Evolutionary conservation across 2,888 invertebrate species (phyloP).

Genomic region (Orchesella flavescens): DNA sequence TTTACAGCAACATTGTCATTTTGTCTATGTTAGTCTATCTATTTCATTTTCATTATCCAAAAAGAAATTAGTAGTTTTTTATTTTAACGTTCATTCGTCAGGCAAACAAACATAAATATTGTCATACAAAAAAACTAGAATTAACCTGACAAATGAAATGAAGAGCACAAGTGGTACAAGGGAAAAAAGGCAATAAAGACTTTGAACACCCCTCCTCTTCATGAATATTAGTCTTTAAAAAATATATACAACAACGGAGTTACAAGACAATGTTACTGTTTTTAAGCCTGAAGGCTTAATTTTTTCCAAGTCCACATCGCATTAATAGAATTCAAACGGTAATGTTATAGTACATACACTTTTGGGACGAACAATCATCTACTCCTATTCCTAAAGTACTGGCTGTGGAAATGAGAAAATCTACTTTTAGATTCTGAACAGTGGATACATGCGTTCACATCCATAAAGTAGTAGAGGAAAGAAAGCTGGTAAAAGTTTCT

Average conservation of each 20-base stretch:
- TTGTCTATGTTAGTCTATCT: not conserved
- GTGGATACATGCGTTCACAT: too few relatives aligned
- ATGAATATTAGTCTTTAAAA: not conserved
- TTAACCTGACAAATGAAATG: constrained; percentile 16
- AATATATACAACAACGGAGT: not conserved
- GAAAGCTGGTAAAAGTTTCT: too few relatives aligned
- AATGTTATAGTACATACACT: not conserved
- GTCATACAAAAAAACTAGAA: not conserved
- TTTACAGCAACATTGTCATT: constrained; percentile 16
- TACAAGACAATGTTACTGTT: constrained; percentile 3
- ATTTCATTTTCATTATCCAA: not conserved
- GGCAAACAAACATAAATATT: constrained; percentile 8
- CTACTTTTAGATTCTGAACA: too few relatives aligned
- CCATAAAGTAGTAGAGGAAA: too few relatives aligned
- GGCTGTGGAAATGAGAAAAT: too few relatives aligned
- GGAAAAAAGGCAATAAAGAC: constrained; percentile 4
- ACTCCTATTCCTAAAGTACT: too few relatives aligned
- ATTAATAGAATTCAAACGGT: constrained; percentile 18
- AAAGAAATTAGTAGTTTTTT: not conserved
- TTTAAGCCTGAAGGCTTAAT: not conserved
- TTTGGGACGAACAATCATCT: not conserved
- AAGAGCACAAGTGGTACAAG: not conserved
- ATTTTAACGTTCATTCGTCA: not conserved
- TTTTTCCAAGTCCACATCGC: not conserved
- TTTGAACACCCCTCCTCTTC: not conserved